Base-by-base conservation (phyloP, 2,113 vertebrate species). In the Megaceryle maxima region DNA sequence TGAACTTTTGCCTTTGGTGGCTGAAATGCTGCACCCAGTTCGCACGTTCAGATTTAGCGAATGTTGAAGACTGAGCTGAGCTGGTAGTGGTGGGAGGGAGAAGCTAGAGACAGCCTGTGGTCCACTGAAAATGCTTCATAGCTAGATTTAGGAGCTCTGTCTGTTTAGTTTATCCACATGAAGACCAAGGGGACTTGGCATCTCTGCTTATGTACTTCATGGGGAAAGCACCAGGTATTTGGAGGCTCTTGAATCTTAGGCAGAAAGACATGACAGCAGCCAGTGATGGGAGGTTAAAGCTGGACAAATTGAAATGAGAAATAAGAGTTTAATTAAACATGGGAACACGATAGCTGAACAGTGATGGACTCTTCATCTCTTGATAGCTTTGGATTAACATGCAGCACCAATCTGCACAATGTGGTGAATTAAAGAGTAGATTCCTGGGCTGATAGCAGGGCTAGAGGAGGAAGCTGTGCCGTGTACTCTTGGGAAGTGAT, bases 271-370 rank as follows among this genome's bases (percentile, higher is more conserved):
- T 18, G 43, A 78, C 6, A 59, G 59, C 48, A 86, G 37, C 19
- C 60, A 69, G 69, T 9, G 66, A 80, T 82, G 69, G 59, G 57
- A 62, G 35, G 21, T 72, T 73, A 68, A 68, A 77, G 14, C 53
- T 51, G 75, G 21, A 46, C 41, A 44, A 66, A 55, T 13, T 56
- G 18, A 72, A 64, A 68, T 39, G 13, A 82, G 70, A 86, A 68
- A 22, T 33, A 35, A 55, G 29, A 83, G 16, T 48, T 69, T 87
- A 21, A 46, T 66, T 80, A 81, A 81, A 55, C 51, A 20, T 1
- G 1, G 63, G 31, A 44, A 33, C 50, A n/a, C 0, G 0, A 29
- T 5, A 64, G 9, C 35, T 0, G 1, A 69, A 12, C 41, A 60
- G 24, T 35, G 63, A 24, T 44, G 24, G 69, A 18, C 53, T 90